Conservation (phyloP, 1,140 invertebrate species). For the Phenacoccus solenopsis region DNA sequence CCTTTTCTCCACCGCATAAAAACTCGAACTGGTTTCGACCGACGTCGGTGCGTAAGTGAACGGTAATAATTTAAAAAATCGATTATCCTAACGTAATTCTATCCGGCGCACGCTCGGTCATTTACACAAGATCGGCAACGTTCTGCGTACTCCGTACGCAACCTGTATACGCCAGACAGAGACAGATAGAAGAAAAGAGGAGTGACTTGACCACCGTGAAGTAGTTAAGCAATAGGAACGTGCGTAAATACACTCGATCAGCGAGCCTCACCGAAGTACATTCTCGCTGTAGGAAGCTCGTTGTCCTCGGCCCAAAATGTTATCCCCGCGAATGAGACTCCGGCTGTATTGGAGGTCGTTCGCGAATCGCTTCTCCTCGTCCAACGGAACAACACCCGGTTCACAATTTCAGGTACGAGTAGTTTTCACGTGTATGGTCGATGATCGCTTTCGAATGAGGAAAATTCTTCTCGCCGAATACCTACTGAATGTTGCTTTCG, state of each 20-base stretch:
- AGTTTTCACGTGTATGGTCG: not conserved
- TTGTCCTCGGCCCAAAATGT: slow-evolving; percentile 12
- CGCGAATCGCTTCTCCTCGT: not conserved
- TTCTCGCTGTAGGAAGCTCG: slow-evolving; percentile 9
- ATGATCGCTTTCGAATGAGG: not conserved
- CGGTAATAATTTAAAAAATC: not conserved
- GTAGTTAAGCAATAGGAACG: not conserved
- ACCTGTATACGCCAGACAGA: not conserved
- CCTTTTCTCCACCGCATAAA: not conserved
- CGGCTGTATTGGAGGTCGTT: not conserved
- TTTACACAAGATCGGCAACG: not conserved
- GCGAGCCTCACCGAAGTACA: not conserved
- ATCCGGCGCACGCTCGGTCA: not conserved
- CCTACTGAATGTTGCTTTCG: no score
- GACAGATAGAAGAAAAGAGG: not conserved
- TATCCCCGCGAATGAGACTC: not conserved
- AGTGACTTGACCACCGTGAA: slow-evolving; percentile 13
- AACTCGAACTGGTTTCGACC: not conserved
- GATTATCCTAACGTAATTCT: not conserved
- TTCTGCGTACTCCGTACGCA: no score
- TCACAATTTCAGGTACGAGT: not conserved
- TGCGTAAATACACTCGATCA: not conserved
- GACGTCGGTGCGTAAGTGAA: not conserved
- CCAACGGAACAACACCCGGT: not conserved
- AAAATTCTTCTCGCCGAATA: not conserved